Conservation (phyloP, 2,797 vertebrate genomes). For the Lithobates pipiens region DNA sequence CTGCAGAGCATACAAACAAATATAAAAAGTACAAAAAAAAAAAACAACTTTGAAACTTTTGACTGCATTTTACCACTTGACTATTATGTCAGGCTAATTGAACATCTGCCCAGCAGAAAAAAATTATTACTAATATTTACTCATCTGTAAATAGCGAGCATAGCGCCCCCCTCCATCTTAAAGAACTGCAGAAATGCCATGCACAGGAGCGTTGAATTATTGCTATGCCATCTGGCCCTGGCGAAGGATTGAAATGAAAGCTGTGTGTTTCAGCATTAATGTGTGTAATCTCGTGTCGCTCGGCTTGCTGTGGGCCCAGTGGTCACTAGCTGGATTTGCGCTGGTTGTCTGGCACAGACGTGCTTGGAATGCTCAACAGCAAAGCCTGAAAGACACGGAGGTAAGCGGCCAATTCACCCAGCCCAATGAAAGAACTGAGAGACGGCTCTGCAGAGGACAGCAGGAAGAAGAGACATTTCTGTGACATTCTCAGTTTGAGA, state of each 20-base stretch:
- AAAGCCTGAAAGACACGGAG: background rate
- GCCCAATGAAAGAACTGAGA: too few species aligned
- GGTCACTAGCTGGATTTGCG: conserved; percentile 30
- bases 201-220: conserved; percentile 1
- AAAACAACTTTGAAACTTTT: too few species aligned
- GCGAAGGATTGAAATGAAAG: conserved; percentile 50
- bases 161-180: background rate
- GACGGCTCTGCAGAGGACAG: too few species aligned
- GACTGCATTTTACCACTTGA: too few species aligned
- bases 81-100: too few species aligned
- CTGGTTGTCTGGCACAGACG: conserved; percentile 26
- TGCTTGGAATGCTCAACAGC: conserved; percentile 35
- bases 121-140: too few species aligned
- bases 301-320: conserved; percentile 20
- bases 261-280: conserved; percentile 53
- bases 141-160: background rate
- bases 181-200: background rate
- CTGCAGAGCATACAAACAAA: too few species aligned
- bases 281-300: conserved; percentile 36
- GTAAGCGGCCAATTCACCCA: background rate
- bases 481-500: too few species aligned
- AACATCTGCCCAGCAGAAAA: too few species aligned
- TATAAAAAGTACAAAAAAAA: too few species aligned
- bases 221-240: conserved; percentile 33
- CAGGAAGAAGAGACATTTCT: too few species aligned